phyloP scores from a whole-genome alignment of 2,797 vertebrate species.

The Philypnodon macrostomus region DNA sequence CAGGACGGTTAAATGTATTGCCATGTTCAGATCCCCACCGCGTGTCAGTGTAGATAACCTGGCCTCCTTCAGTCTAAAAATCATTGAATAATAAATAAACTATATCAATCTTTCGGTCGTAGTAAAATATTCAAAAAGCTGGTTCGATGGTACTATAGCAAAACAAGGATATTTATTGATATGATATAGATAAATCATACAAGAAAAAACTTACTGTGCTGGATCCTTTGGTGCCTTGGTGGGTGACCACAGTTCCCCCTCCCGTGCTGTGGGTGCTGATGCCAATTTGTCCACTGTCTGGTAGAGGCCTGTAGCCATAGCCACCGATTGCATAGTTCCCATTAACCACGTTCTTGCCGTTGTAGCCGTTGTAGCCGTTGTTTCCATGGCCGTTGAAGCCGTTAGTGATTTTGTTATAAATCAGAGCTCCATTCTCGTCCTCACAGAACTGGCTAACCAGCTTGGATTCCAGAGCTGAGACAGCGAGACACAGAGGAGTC shows the following conservation, averaged over 20 bases:
- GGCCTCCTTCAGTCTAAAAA: conserved; percentile 38
- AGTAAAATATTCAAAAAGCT: too few species aligned
- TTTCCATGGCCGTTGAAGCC: conserved; percentile 61
- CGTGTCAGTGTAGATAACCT: conserved; percentile 2
- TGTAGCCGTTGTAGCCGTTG: conserved; percentile 32
- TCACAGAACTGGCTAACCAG: conserved; percentile 90
- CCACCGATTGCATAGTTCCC: conserved; percentile 47
- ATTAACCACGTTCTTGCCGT: conserved; percentile 42
- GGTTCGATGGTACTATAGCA: too few species aligned
- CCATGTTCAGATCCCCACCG: conserved; percentile 50
- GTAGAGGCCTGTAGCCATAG: conserved; percentile 45
- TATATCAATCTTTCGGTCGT: too few species aligned
- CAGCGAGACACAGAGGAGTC: conserved; percentile 7
- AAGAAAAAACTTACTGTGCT: conserved; percentile 19
- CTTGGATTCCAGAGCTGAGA: conserved; percentile 85
- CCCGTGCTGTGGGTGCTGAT: conserved; percentile 14
- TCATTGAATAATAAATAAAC: neutral
- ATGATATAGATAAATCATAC: too few species aligned
- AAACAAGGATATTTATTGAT: too few species aligned
- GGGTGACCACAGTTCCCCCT: conserved; percentile 19
- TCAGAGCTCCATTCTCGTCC: conserved; percentile 83
- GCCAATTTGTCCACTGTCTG: conserved; percentile 29
- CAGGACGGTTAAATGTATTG: conserved; percentile 53
- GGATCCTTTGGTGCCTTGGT: conserved; percentile 37
- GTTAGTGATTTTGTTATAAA: conserved; percentile 78